Conservation (phyloP, 2,113 vertebrate genomes). For the Platycercus adscitus region DNA sequence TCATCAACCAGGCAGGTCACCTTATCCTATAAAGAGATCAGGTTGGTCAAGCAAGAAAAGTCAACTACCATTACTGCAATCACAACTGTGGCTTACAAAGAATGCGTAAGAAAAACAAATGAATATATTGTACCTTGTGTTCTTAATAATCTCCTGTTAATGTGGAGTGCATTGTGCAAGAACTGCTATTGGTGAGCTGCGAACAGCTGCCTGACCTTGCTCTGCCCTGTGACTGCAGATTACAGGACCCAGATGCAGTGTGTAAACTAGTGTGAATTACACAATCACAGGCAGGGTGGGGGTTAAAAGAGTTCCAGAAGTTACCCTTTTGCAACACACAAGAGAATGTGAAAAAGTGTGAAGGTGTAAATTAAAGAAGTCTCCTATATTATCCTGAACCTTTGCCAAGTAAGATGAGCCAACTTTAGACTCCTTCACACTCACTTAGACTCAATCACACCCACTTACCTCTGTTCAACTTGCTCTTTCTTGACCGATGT, state of each 20-base stretch:
- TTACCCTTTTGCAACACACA: not conserved
- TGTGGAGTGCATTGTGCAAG: not conserved
- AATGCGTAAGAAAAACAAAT: not conserved
- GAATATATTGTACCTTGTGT: not conserved
- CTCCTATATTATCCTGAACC: not conserved
- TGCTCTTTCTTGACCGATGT: not conserved
- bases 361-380: constrained; percentile 42
- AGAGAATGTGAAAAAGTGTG: constrained; percentile 9
- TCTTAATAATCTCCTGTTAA: not conserved
- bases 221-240: not conserved
- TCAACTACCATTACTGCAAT: not conserved
- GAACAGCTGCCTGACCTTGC: not conserved
- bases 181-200: not conserved
- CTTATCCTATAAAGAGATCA: not conserved
- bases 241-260: not conserved
- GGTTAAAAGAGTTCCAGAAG: constrained; percentile 36
- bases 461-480: not conserved
- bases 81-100: not conserved
- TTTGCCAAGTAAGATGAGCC: constrained; percentile 4
- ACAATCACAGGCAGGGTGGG: not conserved
- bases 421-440: constrained; percentile 6
- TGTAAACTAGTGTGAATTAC: not conserved
- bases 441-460: constrained; percentile 1
- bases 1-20: not conserved
- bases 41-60: not conserved